Evolutionary conservation across 1,140 invertebrate species (phyloP).

Genomic region (Chrysoperla carnea): DNA sequence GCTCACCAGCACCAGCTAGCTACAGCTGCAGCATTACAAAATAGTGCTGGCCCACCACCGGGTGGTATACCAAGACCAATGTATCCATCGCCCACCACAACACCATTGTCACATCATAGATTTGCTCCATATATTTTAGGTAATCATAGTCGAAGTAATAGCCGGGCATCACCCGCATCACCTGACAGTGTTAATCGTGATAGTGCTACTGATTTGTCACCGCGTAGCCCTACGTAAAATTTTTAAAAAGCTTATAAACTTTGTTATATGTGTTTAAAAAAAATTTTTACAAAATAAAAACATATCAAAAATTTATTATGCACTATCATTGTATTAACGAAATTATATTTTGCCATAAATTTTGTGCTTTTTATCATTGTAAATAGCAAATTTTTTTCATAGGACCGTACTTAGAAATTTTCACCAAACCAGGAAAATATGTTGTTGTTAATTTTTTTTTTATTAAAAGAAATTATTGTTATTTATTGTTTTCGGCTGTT

Average conservation of each 20-base stretch:
- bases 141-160: conserved; percentile 20
- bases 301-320: no score
- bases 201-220: conserved; percentile 22
- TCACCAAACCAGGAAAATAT: no score
- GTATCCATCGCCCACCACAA: conserved; percentile 24
- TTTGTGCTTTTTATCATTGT: no score
- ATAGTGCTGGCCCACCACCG: conserved; percentile 17
- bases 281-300: no score
- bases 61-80: neutral
- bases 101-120: conserved; percentile 31
- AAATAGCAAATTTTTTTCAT: no score
- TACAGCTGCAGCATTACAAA: conserved; percentile 11
- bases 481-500: no score
- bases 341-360: no score
- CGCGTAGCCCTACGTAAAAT: conserved; percentile 31
- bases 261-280: no score
- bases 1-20: conserved; percentile 17
- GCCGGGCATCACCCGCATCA: conserved; percentile 26
- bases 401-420: no score
- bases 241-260: neutral
- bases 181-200: conserved; percentile 27
- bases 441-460: no score
- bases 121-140: conserved; percentile 28
- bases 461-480: no score
- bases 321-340: no score